phyloP scores from a whole-genome alignment of 2,113 vertebrate genomes.

The Hipposideros armiger region DNA sequence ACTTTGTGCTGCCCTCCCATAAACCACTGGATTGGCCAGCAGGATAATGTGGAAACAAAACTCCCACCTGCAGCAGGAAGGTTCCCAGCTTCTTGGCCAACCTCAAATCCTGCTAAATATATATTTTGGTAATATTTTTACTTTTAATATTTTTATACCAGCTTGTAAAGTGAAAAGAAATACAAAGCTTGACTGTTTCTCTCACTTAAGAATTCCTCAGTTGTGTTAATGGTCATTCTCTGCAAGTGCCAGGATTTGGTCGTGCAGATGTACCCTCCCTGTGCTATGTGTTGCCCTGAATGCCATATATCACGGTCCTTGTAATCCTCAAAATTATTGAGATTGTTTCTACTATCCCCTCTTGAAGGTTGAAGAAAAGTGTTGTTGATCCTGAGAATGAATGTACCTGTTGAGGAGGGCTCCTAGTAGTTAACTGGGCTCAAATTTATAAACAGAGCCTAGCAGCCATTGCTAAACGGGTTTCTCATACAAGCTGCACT shows the following conservation, averaged over 20 bases:
- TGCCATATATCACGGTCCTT: neutral
- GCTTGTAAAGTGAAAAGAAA: neutral
- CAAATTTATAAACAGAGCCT: neutral
- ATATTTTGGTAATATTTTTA: slow-evolving; percentile 13
- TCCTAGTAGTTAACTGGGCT: neutral
- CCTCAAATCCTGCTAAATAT: neutral
- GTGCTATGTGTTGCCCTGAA: neutral
- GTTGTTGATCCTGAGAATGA: neutral
- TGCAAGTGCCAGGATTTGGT: neutral
- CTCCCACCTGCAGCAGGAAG: neutral
- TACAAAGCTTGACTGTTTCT: neutral
- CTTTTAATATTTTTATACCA: slow-evolving; percentile 20
- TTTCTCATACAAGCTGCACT: neutral
- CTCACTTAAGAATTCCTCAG: neutral
- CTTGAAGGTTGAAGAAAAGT: neutral
- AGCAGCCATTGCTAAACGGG: neutral
- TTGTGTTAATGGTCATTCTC: neutral
- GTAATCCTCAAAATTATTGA: neutral
- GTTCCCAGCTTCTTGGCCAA: neutral
- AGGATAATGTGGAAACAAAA: neutral
- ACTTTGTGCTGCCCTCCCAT: fast-evolving
- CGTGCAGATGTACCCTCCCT: neutral
- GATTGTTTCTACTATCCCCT: no score
- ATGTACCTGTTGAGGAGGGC: neutral
- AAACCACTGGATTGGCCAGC: neutral